Percentiles rank a stretch among this genome's conserved stretches.
These are phyloP conservation scores for Actinemys pallida DNA, from an alignment of 2,113 vertebrate genomes.

Conservation along the genomic window DNA sequence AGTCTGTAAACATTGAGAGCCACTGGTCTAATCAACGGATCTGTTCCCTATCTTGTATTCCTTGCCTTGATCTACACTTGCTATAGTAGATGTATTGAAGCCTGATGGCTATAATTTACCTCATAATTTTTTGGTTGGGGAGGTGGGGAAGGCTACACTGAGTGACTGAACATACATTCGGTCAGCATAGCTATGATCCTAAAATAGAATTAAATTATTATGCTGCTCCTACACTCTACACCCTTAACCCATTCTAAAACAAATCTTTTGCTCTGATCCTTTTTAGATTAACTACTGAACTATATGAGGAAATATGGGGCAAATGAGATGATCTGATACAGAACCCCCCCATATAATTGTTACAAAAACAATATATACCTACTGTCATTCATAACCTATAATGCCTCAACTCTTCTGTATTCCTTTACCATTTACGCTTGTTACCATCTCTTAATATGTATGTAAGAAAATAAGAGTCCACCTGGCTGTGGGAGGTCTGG, in stretches of 20 bases:
- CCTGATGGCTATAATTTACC: not conserved
- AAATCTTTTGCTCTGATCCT: not conserved
- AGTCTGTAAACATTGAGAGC: too few relatives aligned
- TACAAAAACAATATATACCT: not conserved
- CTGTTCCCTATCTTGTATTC: not conserved
- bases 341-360: not conserved
- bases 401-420: not conserved
- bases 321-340: not conserved
- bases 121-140: not conserved
- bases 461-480: constrained; percentile 8
- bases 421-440: not conserved
- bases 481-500: constrained; percentile 18
- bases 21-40: not conserved
- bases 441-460: constrained; percentile 13
- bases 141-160: not conserved
- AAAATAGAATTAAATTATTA: not conserved
- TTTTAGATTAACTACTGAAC: not conserved
- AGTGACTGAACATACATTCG: not conserved
- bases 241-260: not conserved
- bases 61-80: not conserved
- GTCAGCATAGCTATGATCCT: not conserved
- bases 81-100: not conserved
- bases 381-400: not conserved
- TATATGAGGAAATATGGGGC: not conserved
- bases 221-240: not conserved